Base-by-base conservation (phyloP, 2,797 vertebrate species). In the Argyrosomus regius region DNA sequence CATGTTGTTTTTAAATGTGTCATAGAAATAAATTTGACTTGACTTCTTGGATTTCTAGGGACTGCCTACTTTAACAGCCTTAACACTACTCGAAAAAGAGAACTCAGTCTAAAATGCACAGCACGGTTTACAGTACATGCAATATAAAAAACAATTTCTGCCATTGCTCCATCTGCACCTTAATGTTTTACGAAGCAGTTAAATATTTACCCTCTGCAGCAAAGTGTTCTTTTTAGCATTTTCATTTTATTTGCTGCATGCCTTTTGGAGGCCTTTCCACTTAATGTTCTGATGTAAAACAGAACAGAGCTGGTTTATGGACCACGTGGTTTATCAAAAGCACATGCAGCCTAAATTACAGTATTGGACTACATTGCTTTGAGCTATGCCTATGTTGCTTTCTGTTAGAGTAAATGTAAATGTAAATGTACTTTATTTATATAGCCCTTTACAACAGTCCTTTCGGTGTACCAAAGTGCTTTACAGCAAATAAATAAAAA, bases 241-340 rank as follows among this genome's bases (percentile, higher is more conserved):
- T 77, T 68, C 9, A 45, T 48, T 54, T 26, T 31, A 46, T 63
- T 52, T 61, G 48, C 24, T 59, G 8, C 18, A n/a, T 20, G 18
- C 13, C 31, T 22, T 61, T 49, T 41, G 56, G 13, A 62, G 17
- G 4, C 50, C 31, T 22, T 17, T 46, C 43, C 18, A 60, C 4
- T 6, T 45, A 39, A 39, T 70, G 24, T 22, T 54, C 35, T 46
- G 2, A 22, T 43, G 43, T 61, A 39, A 65, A 71, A 61, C 9
- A 1, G 13, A 57, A 66, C 12, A 73, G 63, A 45, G 41, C 28
- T 56, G 5, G 6, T 50, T 65, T 50, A 75, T 1, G 24, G 41
- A 14, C 35, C 39, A 22, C 18, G 43, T 59, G 18, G 49, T 17
- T 71, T 41, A 69, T 60, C 28, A 59, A 52, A 71, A 84, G n/a